phyloP scores from a whole-genome alignment of 2,113 vertebrate genomes.

The Xerus inauris region DNA sequence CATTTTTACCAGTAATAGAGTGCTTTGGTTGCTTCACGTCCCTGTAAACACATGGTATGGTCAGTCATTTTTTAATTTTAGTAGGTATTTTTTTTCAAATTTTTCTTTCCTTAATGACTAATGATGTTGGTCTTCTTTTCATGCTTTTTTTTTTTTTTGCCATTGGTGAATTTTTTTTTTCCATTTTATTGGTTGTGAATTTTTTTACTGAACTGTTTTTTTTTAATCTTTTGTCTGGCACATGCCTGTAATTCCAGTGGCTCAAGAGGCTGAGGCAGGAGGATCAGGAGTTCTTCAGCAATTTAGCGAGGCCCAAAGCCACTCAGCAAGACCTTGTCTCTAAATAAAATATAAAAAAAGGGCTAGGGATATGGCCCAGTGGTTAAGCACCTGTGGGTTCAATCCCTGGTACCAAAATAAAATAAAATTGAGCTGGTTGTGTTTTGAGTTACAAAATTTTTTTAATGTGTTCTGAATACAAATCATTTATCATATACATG shows the following conservation, averaged over 20 bases:
- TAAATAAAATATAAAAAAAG: too few relatives aligned
- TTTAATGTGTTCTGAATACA: slow-evolving; percentile 7
- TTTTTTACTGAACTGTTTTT: not conserved
- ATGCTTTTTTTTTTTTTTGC: not conserved
- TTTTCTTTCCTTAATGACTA: not conserved
- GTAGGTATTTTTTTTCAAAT: not conserved
- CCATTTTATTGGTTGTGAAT: too few relatives aligned
- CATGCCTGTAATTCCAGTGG: too few relatives aligned
- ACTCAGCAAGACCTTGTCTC: too few relatives aligned
- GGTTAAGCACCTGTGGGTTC: too few relatives aligned
- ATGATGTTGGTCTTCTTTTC: not conserved
- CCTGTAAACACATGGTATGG: not conserved
- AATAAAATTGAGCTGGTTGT: too few relatives aligned
- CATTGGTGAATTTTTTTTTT: not conserved
- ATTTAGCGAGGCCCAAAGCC: too few relatives aligned
- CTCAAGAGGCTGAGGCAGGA: too few relatives aligned
- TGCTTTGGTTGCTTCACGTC: not conserved
- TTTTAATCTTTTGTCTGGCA: not conserved
- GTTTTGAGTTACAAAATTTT: not conserved
- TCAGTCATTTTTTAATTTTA: not conserved
- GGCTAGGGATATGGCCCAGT: too few relatives aligned
- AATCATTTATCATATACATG: not conserved
- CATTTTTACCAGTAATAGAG: not conserved
- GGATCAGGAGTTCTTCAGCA: too few relatives aligned
- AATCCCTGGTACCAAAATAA: too few relatives aligned